Evolutionary conservation across 2,888 invertebrate genomes (phyloP).

Genomic region (Esperia sulphurella): DNA sequence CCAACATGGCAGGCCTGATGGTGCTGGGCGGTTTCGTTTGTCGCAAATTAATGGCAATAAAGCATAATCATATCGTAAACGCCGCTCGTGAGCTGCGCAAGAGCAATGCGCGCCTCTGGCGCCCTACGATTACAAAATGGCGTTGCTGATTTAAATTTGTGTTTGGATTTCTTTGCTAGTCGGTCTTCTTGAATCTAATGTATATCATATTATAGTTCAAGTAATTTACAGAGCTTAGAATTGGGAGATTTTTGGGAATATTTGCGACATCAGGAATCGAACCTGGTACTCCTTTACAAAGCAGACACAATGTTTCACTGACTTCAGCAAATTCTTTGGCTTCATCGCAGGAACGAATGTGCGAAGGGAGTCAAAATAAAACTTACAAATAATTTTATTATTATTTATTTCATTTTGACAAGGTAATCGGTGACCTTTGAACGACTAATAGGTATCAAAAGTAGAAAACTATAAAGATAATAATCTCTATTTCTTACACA

Average conservation of each 20-base stretch:
- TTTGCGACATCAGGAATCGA: no score
- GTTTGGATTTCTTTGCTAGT: slow-evolving; percentile 15
- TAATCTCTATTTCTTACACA: slow-evolving; percentile 65
- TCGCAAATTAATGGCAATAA: slow-evolving; percentile 75
- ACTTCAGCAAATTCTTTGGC: neutral
- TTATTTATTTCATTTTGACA: slow-evolving; percentile 76
- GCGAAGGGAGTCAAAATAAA: slow-evolving; percentile 20
- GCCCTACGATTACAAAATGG: slow-evolving; percentile 45
- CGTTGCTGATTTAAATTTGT: slow-evolving; percentile 40
- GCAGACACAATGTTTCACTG: neutral
- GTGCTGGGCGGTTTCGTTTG: slow-evolving; percentile 69
- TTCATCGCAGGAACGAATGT: neutral
- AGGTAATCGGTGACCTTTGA: slow-evolving; percentile 76
- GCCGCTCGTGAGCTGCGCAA: slow-evolving; percentile 36
- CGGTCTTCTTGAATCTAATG: no score
- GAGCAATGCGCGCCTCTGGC: slow-evolving; percentile 16
- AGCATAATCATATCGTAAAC: slow-evolving; percentile 72
- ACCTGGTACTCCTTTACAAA: neutral
- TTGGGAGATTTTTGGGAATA: no score
- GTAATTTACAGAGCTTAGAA: no score
- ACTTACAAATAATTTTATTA: slow-evolving; percentile 51
- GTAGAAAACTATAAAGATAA: slow-evolving; percentile 68
- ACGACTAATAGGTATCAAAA: slow-evolving; percentile 74
- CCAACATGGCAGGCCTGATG: slow-evolving; percentile 52
- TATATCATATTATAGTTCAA: no score